Base-by-base conservation (phyloP, 2,113 vertebrate genomes). In the Mormyrus iriodes region DNA sequence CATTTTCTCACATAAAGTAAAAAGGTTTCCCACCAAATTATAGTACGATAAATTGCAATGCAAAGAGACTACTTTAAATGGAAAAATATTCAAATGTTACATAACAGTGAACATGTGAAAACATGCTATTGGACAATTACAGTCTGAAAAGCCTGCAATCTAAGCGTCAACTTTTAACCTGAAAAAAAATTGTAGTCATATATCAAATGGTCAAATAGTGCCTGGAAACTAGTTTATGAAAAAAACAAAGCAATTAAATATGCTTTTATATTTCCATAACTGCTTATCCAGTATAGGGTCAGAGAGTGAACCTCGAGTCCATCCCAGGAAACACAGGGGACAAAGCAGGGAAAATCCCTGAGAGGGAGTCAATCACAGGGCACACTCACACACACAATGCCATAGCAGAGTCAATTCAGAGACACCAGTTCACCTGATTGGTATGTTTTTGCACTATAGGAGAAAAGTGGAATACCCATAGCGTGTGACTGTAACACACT, bases 31-130 rank as follows among this genome's bases (percentile, higher is more conserved):
- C 27, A 19, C 15, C 31, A 35, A 86, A 86, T 39, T 35, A 8
- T 53, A 51, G 31, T 6, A 53, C 4, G 39, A 53, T 21, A 51
- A 55, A 86, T 24, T 24, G 85, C 85, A 55, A 53, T 35, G 27
- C 51, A 86, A 86, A 86, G 85, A 86, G 85, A 48, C 82, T 27
- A 46, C 42, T 84, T 84, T 84, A 84, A 13, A 84, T 84, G 82
- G 82, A 84, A 86, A 86, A 86, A 86, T 53, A 86, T 53, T 35
- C 85, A 86, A 86, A 86, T 53, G 51, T 86, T 86, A 55, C n/a
- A 86, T 86, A 86, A 86, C 85, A 35, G 85, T 6, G 17, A 53
- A 86, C 51, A 31, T 52, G 51, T 86, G 51, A 17, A 35, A 86
- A 86, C 84, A 86, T 85, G 24, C 48, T 8, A 6, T 53, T 55